These are phyloP conservation scores for Syrphus vitripennis DNA, from an alignment of 2,888 invertebrate genomes.

Conservation along the genomic window DNA sequence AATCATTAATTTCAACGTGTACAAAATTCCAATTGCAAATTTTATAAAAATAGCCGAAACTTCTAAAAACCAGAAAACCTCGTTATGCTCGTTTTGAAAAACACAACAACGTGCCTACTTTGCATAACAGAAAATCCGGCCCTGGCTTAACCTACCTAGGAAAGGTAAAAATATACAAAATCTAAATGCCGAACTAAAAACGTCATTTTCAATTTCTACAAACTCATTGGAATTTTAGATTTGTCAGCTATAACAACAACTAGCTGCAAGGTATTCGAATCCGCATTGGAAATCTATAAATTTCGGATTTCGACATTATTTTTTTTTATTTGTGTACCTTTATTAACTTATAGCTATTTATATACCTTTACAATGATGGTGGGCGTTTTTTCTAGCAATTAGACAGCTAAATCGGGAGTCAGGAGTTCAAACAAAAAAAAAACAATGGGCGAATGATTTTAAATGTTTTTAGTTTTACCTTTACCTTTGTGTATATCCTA, in stretches of 20 bases:
- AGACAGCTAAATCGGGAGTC: conserved; percentile 67
- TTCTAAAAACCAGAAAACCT: no score
- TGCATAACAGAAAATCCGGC: not conserved
- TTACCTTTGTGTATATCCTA: conserved; percentile 18
- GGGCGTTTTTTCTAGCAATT: conserved; percentile 70
- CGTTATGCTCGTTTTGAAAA: no score
- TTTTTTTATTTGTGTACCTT: not conserved
- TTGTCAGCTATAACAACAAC: conserved; percentile 27
- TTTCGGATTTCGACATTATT: conserved; percentile 62
- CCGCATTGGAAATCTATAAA: conserved; percentile 67
- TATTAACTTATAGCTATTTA: not conserved
- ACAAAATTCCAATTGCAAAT: no score
- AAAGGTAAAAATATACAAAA: not conserved
- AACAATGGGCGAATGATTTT: conserved; percentile 46
- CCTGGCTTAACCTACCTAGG: not conserved
- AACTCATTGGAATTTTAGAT: conserved; percentile 71
- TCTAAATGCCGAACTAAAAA: conserved; percentile 57
- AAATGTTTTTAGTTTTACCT: not conserved
- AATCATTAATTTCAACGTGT: no score
- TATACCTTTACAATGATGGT: conserved; percentile 30
- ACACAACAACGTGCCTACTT: not conserved
- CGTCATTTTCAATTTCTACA: conserved; percentile 62
- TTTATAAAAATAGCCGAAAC: no score
- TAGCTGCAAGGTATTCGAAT: conserved; percentile 38
- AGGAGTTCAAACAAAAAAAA: conserved; percentile 35